Conservation (phyloP, 2,113 vertebrate species). For the Lampris incognitus region DNA sequence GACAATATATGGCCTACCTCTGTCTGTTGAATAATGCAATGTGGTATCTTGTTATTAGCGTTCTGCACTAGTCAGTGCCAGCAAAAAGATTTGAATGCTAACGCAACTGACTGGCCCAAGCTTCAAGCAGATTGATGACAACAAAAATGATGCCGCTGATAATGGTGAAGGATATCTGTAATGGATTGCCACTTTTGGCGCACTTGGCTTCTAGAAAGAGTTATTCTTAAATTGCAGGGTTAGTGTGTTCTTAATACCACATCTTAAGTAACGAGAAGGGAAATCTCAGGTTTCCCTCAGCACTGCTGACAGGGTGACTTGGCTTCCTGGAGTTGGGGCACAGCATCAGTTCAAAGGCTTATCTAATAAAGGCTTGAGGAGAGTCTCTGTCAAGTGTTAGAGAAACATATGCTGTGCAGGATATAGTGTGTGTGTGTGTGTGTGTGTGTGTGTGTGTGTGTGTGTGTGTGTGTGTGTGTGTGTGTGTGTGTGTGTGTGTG, state of each 20-base stretch:
- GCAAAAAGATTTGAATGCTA: too few relatives aligned
- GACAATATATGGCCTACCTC: too few relatives aligned
- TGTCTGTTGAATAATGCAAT: too few relatives aligned
- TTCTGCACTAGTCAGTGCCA: too few relatives aligned
- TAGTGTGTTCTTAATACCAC: conserved; percentile 22
- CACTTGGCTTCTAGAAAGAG: neutral
- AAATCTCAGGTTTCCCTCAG: neutral
- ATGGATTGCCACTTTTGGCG: neutral
- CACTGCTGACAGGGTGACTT: neutral
- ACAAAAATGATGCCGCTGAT: neutral
- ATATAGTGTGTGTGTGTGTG: neutral
- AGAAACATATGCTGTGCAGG: neutral
- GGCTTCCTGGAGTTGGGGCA: conserved; percentile 8
- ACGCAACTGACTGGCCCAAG: neutral
- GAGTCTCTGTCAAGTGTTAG: neutral
- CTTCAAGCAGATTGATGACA: neutral
- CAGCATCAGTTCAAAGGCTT: neutral
- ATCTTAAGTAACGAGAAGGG: conserved; percentile 7
- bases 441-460: neutral
- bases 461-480: neutral
- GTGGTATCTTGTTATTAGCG: too few relatives aligned
- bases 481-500: too few relatives aligned
- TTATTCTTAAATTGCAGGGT: neutral
- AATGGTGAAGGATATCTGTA: neutral
- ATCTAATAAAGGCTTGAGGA: conserved; percentile 5